Evolutionary conservation across 2,888 invertebrate species (phyloP), one percentile per base, ranked within the genome.

Genomic region (Elegia similella): DNA sequence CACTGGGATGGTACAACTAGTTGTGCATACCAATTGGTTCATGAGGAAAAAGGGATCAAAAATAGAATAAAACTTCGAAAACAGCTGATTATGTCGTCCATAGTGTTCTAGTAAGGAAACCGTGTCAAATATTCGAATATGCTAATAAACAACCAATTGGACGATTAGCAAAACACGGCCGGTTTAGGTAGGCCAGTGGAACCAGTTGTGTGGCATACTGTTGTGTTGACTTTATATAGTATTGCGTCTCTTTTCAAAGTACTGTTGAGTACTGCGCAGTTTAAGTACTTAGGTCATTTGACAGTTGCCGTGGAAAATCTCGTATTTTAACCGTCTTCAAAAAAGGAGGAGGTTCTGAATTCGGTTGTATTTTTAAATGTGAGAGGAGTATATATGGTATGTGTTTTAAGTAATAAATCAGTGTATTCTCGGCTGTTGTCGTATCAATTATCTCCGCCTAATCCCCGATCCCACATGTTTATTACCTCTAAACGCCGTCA

Each of bases 101-200:
- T 34, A 34, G 7, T 16, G 17, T 10, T 17, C 6, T 32, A 30
- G 1, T 15, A 48, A 48, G 34, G 17, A 38, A 50, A 50, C 17
- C n/a, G 17, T 50, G 50, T 17, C 38, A 50, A 38, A 34, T 34
- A 50, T 50, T 38, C 7, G 34, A 17, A 50, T 50, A 50, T 38
- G 17, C 12, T 7, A 12, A 17, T 34, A 50, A 34, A 0, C 10
- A 2, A 6, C 32, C 48, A 32, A 34, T 15, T 34, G 32, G 6
- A 32, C 32, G 48, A 50, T 50, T 17, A 17, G 34, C 34, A 50
- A 32, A 50, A 50, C 50, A 50, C 50, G 17, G 32, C 50, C 50
- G 12, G 16, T 50, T 50, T 34, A 17, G 16, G 50, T 34, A 50
- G 50, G 50, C 38, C 17, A 38, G 16, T 17, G 16, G 7, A 38